Evolutionary conservation across 2,797 vertebrate species (phyloP).

Genomic region (Myripristis jacobus): DNA sequence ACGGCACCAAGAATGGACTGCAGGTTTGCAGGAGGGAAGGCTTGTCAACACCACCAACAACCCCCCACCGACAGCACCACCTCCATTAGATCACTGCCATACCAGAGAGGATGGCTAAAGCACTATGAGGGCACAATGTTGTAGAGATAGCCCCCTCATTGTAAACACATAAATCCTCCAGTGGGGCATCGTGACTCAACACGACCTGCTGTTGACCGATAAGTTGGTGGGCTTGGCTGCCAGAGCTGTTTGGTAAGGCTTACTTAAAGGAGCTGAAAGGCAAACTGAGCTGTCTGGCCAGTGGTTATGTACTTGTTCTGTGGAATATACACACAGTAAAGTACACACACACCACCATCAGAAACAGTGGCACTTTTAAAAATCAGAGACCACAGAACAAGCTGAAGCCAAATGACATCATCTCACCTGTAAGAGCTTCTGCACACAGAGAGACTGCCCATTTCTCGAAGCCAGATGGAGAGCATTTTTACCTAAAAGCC

Average conservation of each 20-base stretch:
- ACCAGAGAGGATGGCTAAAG: constrained; percentile 28
- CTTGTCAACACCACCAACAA: constrained; percentile 78
- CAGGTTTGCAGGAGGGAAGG: constrained; percentile 67
- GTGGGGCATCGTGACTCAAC: constrained; percentile 68
- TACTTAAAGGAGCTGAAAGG: constrained; percentile 61
- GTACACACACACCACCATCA: not conserved
- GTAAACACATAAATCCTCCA: constrained; percentile 75
- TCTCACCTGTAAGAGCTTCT: constrained; percentile 96
- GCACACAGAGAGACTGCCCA: constrained; percentile 92
- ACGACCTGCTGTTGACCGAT: constrained; percentile 51
- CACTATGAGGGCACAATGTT: constrained; percentile 55
- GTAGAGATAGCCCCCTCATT: constrained; percentile 59
- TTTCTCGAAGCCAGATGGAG: constrained; percentile 94
- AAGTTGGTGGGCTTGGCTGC: constrained; percentile 44
- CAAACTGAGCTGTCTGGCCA: constrained; percentile 43
- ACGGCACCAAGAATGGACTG: constrained; percentile 78
- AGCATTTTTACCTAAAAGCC: constrained; percentile 90
- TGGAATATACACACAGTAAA: constrained; percentile 2
- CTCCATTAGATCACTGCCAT: constrained; percentile 64
- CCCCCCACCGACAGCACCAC: constrained; percentile 61
- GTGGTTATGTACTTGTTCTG: constrained; percentile 19
- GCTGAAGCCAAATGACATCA: not conserved
- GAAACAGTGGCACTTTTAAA: not conserved
- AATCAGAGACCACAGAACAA: not conserved
- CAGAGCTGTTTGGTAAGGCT: constrained; percentile 48